Base-by-base conservation (phyloP, 2,113 vertebrate species). In the Phaetusa simplex region DNA sequence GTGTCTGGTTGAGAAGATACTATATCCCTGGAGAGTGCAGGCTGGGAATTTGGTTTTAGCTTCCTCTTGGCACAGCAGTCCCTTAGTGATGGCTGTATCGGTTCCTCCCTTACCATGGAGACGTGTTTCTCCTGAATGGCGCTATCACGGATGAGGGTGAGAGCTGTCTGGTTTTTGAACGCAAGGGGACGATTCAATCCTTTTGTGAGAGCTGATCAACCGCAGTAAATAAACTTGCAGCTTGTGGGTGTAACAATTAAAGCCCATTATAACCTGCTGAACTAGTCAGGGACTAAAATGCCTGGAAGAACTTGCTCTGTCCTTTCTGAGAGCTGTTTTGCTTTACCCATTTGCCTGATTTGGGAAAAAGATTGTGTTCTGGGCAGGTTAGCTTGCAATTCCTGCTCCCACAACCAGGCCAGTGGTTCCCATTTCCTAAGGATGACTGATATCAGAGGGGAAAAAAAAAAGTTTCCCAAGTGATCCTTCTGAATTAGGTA, bases 261-360 rank as follows among this genome's bases (percentile, higher is more conserved):
- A 96, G 42, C 38, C 78, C 74, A 86, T 97, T 95, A 95, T 86
- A 94, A 96, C 93, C 87, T 95, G 96, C 82, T 94, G 91, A 94
- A 94, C 96, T 82, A 77, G 95, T 93, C 45, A 66, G 78, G 53
- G 82, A 93, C 71, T 66, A 42, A 91, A 91, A 58, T 4, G 36
- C 70, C 96, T 92, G 87, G 93, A 89, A 96, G 82, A 96, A 95
- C 95, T 95, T 65, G 91, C 92, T 96, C 78, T 93, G 53, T 94
- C 82, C 90, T 94, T 83, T 53, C 74, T 20, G 34, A 70, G 29
- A 42, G 40, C n/a, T 87, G 87, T 85, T 96, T 93, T 84, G 58
- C 47, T 93, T 82, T 65, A 77, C 70, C 66, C 12, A 20, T 73
- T 72, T 82, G 52, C 38, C 82, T 88, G 87, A 90, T 95, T 93